A percentile compares a stretch with the other conserved stretches of the same genome.
phyloP scores from a whole-genome alignment of 2,888 invertebrate genomes.

The Andrena fulva region DNA sequence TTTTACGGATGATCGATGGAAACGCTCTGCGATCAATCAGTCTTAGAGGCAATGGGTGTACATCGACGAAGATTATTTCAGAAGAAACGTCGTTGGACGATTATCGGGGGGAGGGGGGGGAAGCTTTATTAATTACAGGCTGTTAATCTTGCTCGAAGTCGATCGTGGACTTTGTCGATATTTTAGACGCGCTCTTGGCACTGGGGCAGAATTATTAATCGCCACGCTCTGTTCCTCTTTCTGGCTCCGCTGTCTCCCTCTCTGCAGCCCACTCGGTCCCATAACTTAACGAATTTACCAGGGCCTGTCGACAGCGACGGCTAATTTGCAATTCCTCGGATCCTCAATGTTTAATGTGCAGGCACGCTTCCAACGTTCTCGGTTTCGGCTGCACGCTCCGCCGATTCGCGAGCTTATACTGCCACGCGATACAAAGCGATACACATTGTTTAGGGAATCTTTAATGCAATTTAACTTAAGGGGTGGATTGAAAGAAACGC shows the following conservation, averaged over 20 bases:
- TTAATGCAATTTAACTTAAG: not conserved
- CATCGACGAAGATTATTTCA: not conserved
- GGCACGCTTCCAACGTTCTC: constrained; percentile 22
- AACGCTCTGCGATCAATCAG: not conserved
- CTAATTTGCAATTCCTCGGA: constrained; percentile 45
- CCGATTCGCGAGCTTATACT: not conserved
- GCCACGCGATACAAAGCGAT: not conserved
- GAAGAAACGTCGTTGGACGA: not conserved
- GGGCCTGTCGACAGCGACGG: constrained; percentile 16
- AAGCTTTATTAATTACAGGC: constrained; percentile 14
- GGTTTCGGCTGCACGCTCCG: not conserved
- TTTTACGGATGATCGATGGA: not conserved
- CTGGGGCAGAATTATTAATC: not conserved
- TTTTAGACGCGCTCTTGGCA: not conserved
- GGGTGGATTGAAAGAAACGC: too few relatives aligned
- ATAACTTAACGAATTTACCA: constrained; percentile 29
- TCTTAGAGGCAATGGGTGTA: not conserved
- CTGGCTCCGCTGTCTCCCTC: not conserved
- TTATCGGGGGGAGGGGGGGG: not conserved
- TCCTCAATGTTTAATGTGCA: constrained; percentile 29
- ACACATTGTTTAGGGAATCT: not conserved
- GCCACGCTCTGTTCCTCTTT: constrained; percentile 19
- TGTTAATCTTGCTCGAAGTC: constrained; percentile 8
- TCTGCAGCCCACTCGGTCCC: not conserved
- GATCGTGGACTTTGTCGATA: not conserved